Evolutionary conservation across 2,113 vertebrate species (phyloP).

Genomic region (Rhipidura dahli): DNA sequence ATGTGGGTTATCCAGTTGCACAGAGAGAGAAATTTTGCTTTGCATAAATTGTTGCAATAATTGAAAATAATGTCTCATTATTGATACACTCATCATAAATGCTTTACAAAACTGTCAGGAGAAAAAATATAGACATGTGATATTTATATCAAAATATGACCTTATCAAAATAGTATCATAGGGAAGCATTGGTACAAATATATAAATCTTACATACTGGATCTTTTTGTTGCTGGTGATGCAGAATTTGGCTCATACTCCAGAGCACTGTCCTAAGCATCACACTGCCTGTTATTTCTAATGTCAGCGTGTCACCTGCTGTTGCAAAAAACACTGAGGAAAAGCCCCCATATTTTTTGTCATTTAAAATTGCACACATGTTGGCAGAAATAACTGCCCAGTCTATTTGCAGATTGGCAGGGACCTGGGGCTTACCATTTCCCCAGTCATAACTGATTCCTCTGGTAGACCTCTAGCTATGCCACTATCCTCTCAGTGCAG

Average conservation of each 20-base stretch:
- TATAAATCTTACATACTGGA: background rate
- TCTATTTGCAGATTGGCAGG: background rate
- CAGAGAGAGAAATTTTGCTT: background rate
- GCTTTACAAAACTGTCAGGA: background rate
- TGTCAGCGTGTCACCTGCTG: background rate
- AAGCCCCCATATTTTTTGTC: fast-evolving
- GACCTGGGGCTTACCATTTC: background rate
- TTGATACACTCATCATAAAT: background rate
- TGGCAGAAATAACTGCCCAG: background rate
- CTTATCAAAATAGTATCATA: background rate
- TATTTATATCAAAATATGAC: background rate
- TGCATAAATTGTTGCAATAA: background rate
- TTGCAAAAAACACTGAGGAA: background rate
- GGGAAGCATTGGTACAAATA: background rate
- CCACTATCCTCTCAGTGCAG: background rate
- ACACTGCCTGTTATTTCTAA: background rate
- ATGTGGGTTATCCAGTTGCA: background rate
- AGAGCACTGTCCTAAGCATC: background rate
- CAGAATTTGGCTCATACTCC: background rate
- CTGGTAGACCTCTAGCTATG: background rate
- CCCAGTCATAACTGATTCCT: background rate
- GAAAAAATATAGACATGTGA: background rate
- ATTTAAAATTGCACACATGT: background rate
- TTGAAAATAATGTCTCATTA: background rate
- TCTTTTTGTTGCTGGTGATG: background rate